Percentiles rank a stretch among this genome's conserved stretches.
Conservation (phyloP, 2,113 vertebrate genomes). For the Oreochromis tanganicae region DNA sequence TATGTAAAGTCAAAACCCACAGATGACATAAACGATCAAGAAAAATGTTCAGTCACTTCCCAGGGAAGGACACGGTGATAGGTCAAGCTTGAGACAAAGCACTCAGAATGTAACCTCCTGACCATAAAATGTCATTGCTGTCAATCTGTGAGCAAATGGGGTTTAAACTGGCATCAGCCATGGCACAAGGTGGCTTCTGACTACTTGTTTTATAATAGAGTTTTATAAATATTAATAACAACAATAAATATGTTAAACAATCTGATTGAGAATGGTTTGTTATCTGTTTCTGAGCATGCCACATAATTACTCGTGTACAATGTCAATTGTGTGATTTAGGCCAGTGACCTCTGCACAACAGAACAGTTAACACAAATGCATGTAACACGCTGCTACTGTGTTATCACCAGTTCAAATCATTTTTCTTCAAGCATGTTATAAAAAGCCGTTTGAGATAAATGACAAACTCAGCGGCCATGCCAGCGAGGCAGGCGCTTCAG, state of each 20-base stretch:
- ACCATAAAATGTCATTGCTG: constrained; percentile 60
- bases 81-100: constrained; percentile 62
- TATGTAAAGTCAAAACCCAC: constrained; percentile 11
- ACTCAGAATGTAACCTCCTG: constrained; percentile 33
- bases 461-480: constrained; percentile 45
- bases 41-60: constrained; percentile 37
- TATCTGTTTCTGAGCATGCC: neutral
- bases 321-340: neutral
- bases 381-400: neutral
- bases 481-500: constrained; percentile 50
- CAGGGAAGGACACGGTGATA: constrained; percentile 22
- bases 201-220: neutral
- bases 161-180: constrained; percentile 37
- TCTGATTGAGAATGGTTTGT: neutral
- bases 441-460: constrained; percentile 55
- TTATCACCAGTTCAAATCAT: neutral
- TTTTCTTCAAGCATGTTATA: constrained; percentile 37
- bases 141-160: constrained; percentile 47
- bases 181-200: constrained; percentile 23
- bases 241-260: neutral
- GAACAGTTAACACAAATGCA: neutral
- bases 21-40: constrained; percentile 34
- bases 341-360: neutral
- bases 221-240: constrained; percentile 5
- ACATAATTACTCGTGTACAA: neutral